A percentile compares a stretch with the other conserved stretches of the same genome.
phyloP scores from a whole-genome alignment of 2,797 vertebrate genomes.

The Lagorchestes hirsutus region DNA sequence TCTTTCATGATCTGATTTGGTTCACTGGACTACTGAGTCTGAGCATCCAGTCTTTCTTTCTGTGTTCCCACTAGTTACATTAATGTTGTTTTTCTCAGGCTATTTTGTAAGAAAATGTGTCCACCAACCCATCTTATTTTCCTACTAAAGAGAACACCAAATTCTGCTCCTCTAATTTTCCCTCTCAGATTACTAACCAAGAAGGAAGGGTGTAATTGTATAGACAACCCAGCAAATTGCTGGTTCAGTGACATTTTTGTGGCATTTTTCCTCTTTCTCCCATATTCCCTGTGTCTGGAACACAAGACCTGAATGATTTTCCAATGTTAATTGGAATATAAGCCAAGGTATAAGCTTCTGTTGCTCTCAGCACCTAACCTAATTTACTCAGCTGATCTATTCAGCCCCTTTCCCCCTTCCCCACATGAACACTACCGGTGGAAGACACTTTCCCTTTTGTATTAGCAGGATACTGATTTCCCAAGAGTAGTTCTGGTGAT shows the following conservation, averaged over 20 bases:
- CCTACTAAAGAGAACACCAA: constrained; percentile 35
- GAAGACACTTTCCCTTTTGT: constrained; percentile 53
- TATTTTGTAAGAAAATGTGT: constrained; percentile 53
- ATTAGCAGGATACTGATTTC: constrained; percentile 54
- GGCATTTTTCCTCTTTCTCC: constrained; percentile 44
- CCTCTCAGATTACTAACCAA: constrained; percentile 59
- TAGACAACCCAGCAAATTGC: constrained; percentile 48
- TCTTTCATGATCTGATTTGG: background rate
- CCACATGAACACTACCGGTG: background rate
- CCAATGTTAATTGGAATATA: constrained; percentile 6
- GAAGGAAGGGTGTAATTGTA: constrained; percentile 45
- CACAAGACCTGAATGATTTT: constrained; percentile 31
- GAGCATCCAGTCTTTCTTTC: background rate
- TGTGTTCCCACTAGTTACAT: background rate
- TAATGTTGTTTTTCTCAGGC: constrained; percentile 8
- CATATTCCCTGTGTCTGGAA: constrained; percentile 37
- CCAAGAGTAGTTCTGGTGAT: constrained; percentile 36
- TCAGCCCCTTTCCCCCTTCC: background rate
- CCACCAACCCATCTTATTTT: background rate
- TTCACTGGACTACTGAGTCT: background rate
- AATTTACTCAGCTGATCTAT: constrained; percentile 47
- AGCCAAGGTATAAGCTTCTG: constrained; percentile 40
- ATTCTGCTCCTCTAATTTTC: constrained; percentile 50
- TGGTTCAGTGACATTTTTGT: constrained; percentile 48
- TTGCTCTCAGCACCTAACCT: constrained; percentile 48